These are phyloP conservation scores for Colostygia pectinataria DNA, from an alignment of 2,888 invertebrate species.

Conservation along the genomic window DNA sequence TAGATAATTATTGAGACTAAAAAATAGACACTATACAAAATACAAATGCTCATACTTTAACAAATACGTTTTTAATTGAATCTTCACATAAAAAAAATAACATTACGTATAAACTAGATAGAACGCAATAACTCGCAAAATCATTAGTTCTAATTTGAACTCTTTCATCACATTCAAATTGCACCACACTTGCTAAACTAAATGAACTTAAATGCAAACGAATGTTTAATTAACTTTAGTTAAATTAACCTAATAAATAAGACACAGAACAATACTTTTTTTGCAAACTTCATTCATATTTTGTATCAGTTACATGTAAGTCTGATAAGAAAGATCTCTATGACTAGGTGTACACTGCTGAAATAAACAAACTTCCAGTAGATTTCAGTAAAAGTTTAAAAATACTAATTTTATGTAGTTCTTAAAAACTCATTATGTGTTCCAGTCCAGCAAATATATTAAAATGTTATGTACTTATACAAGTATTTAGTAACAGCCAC, in stretches of 20 bases:
- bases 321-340: no score
- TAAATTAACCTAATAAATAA: not conserved
- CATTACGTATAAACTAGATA: slow-evolving; percentile 11
- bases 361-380: no score
- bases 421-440: no score
- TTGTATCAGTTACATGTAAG: no score
- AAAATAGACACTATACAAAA: slow-evolving; percentile 10
- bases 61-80: slow-evolving; percentile 20
- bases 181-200: slow-evolving; percentile 26
- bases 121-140: slow-evolving; percentile 12
- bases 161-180: slow-evolving; percentile 28
- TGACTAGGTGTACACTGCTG: no score
- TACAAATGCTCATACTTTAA: slow-evolving; percentile 18
- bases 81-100: slow-evolving; percentile 25
- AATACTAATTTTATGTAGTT: no score
- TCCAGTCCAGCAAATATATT: no score
- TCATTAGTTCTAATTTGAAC: slow-evolving; percentile 31
- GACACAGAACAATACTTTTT: not conserved
- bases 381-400: no score
- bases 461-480: no score
- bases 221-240: slow-evolving; percentile 20
- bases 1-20: no score
- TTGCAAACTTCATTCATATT: no score
- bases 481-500: no score
- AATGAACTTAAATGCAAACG: slow-evolving; percentile 29